Evolutionary conservation across 2,113 vertebrate genomes (phyloP).

Genomic region (Ranitomeya variabilis): DNA sequence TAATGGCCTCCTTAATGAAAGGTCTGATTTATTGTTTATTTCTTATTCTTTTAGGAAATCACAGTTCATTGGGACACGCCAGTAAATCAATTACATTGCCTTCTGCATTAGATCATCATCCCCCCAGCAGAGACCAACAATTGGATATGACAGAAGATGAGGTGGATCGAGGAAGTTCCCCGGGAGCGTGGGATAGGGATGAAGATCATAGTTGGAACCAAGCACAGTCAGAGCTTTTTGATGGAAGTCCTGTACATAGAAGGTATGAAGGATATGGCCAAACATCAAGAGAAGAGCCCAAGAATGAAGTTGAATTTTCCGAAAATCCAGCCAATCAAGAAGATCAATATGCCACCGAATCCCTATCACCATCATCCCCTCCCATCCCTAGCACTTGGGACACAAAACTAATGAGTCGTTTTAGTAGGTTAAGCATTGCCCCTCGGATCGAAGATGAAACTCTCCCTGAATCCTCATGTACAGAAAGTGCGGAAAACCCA

Average conservation of each 20-base stretch:
- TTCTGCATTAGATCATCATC: slow-evolving; percentile 22
- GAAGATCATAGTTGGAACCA: slow-evolving; percentile 47
- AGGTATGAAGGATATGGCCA: slow-evolving; percentile 29
- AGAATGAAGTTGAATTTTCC: background rate
- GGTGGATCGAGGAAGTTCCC: slow-evolving; percentile 32
- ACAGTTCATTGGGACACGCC: slow-evolving; percentile 4
- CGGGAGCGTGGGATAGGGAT: slow-evolving; percentile 58
- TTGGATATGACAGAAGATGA: slow-evolving; percentile 65
- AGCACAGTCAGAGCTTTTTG: slow-evolving; percentile 52
- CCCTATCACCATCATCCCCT: slow-evolving; percentile 20
- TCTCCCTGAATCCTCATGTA: slow-evolving; percentile 62
- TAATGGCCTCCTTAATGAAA: background rate
- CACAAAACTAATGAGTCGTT: background rate
- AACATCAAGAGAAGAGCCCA: slow-evolving; percentile 13
- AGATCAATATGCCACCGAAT: background rate
- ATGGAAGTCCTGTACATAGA: slow-evolving; percentile 32
- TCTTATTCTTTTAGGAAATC: background rate
- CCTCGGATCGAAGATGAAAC: slow-evolving; percentile 63
- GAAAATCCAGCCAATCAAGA: background rate
- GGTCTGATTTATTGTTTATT: background rate
- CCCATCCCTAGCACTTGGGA: slow-evolving; percentile 21
- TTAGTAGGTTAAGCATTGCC: background rate
- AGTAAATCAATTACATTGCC: slow-evolving; percentile 32
- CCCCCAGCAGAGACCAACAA: slow-evolving; percentile 51
- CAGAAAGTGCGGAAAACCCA: slow-evolving; percentile 61